Evolutionary conservation across 2,888 invertebrate species (phyloP).

Genomic region (Lasioglossum malachurum): DNA sequence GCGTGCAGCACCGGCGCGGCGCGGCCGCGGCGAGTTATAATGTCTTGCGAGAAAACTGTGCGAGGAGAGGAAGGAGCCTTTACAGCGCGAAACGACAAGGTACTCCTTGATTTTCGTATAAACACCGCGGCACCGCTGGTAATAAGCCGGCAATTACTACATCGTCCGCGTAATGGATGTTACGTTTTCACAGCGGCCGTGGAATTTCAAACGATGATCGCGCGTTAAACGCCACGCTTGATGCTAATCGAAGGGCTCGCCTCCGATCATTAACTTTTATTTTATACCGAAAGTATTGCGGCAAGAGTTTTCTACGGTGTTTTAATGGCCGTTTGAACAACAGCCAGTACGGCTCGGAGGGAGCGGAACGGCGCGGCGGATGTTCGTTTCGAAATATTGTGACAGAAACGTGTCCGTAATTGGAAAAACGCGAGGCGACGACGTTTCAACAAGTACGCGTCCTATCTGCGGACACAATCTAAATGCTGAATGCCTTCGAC

Average conservation of each 20-base stretch:
- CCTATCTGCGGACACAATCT: neutral
- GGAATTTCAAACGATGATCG: conserved; percentile 28
- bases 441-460: conserved; percentile 5
- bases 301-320: neutral
- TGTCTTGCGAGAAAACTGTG: conserved; percentile 25
- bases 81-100: conserved; percentile 8
- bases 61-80: conserved; percentile 2
- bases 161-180: conserved; percentile 23
- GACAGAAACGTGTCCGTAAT: conserved; percentile 4
- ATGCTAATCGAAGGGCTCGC: conserved; percentile 22
- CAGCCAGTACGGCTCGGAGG: neutral
- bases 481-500: neutral
- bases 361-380: neutral
- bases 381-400: neutral
- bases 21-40: conserved; percentile 28
- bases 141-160: conserved; percentile 41
- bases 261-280: conserved; percentile 14
- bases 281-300: neutral
- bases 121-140: conserved; percentile 25
- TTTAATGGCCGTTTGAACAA: neutral
- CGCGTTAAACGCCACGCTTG: neutral
- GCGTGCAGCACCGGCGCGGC: neutral
- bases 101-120: conserved; percentile 32
- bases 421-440: neutral
- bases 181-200: neutral